Conservation (phyloP, 2,888 invertebrate species). For the Dorcus parallelipipedus region DNA sequence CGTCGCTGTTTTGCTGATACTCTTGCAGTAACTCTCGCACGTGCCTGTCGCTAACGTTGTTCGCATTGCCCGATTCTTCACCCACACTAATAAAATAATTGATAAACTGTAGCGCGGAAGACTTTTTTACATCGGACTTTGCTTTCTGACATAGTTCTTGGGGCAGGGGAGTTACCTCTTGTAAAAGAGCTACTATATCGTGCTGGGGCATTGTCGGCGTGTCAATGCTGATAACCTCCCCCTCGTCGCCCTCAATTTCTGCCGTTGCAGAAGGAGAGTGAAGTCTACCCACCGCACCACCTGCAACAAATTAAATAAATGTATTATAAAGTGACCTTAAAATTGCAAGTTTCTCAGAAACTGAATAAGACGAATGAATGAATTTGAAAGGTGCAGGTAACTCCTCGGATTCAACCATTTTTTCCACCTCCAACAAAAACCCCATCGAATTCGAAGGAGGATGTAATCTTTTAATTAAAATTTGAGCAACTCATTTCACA, state of each 20-base stretch:
- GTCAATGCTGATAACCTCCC: conserved; percentile 73
- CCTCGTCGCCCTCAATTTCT: conserved; percentile 80
- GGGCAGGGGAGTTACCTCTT: conserved; percentile 59
- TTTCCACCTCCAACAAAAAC: too few relatives aligned
- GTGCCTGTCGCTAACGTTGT: conserved; percentile 52
- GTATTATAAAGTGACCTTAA: too few relatives aligned
- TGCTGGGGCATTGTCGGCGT: conserved; percentile 68
- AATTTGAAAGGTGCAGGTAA: too few relatives aligned
- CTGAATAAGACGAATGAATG: too few relatives aligned
- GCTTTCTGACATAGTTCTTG: conserved; percentile 42
- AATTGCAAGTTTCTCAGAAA: too few relatives aligned
- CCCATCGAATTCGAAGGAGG: too few relatives aligned
- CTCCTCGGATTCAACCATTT: too few relatives aligned
- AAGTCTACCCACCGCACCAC: conserved; percentile 57
- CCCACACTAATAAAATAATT: conserved; percentile 60
- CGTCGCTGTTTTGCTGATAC: conserved; percentile 55
- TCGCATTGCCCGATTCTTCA: conserved; percentile 50
- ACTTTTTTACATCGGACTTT: conserved; percentile 21
- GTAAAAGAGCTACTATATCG: conserved; percentile 68
- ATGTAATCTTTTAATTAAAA: too few relatives aligned
- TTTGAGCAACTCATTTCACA: too few relatives aligned
- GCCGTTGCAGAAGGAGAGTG: conserved; percentile 64
- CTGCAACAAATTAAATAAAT: conserved; percentile 22
- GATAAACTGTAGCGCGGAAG: conserved; percentile 44
- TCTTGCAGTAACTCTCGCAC: conserved; percentile 61